Percentiles rank a stretch among this genome's conserved stretches.
These are phyloP conservation scores for Genyomyrus donnyi DNA, from an alignment of 2,113 vertebrate genomes.

Conservation along the genomic window DNA sequence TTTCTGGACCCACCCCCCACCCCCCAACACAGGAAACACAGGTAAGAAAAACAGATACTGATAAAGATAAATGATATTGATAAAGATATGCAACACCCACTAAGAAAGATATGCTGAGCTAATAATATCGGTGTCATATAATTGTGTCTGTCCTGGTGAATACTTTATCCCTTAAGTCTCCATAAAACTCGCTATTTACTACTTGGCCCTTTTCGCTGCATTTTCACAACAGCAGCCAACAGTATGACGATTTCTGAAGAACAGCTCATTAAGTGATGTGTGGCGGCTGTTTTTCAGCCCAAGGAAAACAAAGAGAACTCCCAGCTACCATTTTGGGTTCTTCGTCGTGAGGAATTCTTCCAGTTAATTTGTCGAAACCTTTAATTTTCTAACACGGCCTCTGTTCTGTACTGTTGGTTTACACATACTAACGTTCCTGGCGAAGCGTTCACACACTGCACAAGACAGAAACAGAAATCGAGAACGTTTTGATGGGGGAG, in stretches of 20 bases:
- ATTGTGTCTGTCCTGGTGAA: background rate
- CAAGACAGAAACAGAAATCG: background rate
- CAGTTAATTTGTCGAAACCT: background rate
- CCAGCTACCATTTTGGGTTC: background rate
- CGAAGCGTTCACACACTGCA: background rate
- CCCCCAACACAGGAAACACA: background rate
- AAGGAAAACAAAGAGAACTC: background rate
- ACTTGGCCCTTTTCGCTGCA: background rate
- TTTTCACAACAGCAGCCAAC: background rate
- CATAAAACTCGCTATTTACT: background rate
- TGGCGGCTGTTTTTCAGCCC: background rate
- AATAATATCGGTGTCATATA: background rate
- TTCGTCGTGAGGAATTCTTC: background rate
- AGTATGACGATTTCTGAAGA: background rate
- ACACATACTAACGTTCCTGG: background rate
- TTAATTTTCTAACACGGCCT: background rate
- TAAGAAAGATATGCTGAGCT: background rate
- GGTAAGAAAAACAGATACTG: background rate
- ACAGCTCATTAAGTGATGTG: background rate
- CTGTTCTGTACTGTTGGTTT: background rate
- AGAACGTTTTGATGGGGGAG: background rate
- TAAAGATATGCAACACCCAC: background rate
- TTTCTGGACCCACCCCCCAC: background rate
- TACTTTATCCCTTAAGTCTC: background rate
- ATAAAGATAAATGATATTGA: background rate